Percentiles rank a stretch among this genome's conserved stretches.
These are phyloP conservation scores for Cynocephalus volans DNA, from an alignment of 2,113 vertebrate genomes.

Conservation along the genomic window DNA sequence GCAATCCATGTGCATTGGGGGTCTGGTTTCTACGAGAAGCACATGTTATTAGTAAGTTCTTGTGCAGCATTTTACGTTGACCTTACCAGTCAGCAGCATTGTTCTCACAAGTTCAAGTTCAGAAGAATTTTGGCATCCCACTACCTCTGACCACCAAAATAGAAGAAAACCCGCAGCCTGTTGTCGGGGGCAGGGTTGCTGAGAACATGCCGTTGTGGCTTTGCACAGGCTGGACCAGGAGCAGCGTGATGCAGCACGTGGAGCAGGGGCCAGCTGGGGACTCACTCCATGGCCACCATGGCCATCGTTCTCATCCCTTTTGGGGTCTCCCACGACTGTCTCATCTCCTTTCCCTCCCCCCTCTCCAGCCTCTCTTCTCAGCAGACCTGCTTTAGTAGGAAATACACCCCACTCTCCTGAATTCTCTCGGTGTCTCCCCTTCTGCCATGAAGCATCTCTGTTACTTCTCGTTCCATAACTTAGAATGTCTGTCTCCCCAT, in stretches of 20 bases:
- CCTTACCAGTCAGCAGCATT: not conserved
- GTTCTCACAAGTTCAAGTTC: not conserved
- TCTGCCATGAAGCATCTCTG: not conserved
- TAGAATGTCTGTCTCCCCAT: not conserved
- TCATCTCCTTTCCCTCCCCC: not conserved
- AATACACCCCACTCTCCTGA: not conserved
- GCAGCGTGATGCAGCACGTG: rapidly evolving
- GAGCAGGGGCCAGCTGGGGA: not conserved
- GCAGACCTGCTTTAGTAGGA: not conserved
- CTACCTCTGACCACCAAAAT: not conserved
- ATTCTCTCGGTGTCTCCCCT: not conserved
- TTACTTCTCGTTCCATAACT: not conserved
- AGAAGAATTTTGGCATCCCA: not conserved
- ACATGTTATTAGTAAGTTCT: not conserved
- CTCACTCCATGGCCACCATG: not conserved
- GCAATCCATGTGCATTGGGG: not conserved
- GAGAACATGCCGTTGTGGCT: not conserved
- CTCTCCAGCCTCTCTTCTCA: not conserved
- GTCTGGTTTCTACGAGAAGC: too few species aligned
- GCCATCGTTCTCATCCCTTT: not conserved
- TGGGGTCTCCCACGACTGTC: too few species aligned
- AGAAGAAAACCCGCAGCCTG: not conserved
- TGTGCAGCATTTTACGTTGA: not conserved
- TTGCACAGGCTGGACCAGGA: not conserved
- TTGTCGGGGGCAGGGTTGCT: not conserved